A percentile compares a stretch with the other conserved stretches of the same genome.
Evolutionary conservation across 2,888 invertebrate species (phyloP).

Genomic region (Habroteleia sp.): DNA sequence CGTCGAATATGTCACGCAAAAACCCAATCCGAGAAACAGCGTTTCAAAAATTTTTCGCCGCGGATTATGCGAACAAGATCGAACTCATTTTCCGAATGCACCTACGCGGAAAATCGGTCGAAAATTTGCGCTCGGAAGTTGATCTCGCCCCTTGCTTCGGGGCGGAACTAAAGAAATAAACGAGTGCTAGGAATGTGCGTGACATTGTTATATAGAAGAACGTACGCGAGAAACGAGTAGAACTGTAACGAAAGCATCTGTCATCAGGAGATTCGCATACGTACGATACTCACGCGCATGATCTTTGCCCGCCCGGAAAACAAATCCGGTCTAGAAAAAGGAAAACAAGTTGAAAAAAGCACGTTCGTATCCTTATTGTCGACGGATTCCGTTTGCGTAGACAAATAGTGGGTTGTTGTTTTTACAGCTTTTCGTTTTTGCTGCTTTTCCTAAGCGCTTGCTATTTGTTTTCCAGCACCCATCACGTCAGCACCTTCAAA

Average conservation of each 20-base stretch:
- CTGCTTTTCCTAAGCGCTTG: slow-evolving; percentile 35
- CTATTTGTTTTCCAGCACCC: slow-evolving; percentile 59
- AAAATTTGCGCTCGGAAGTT: slow-evolving; percentile 22
- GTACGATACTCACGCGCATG: slow-evolving; percentile 42
- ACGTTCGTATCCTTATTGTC: slow-evolving; percentile 41
- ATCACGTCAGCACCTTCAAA: slow-evolving; percentile 46
- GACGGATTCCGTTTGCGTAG: slow-evolving; percentile 47
- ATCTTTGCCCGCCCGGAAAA: slow-evolving; percentile 55
- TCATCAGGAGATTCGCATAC: slow-evolving; percentile 51
- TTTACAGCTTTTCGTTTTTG: too few relatives aligned
- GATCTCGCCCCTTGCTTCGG: slow-evolving; percentile 72
- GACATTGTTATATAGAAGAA: slow-evolving; percentile 79
- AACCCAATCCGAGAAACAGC: not conserved
- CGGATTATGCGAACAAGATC: slow-evolving; percentile 45
- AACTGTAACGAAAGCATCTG: slow-evolving; percentile 51
- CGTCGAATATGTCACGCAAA: too few relatives aligned
- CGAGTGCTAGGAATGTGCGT: slow-evolving; percentile 78
- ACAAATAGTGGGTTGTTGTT: slow-evolving; percentile 50
- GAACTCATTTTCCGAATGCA: slow-evolving; percentile 40
- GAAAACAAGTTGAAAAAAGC: slow-evolving; percentile 18
- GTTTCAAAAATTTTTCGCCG: slow-evolving; percentile 6
- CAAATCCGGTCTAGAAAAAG: slow-evolving; percentile 52
- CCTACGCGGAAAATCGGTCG: slow-evolving; percentile 52
- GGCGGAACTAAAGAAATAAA: slow-evolving; percentile 80
- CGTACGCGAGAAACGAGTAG: slow-evolving; percentile 70